Base-by-base conservation (phyloP, 2,888 invertebrate genomes). In the Drosophila buzzatii region DNA sequence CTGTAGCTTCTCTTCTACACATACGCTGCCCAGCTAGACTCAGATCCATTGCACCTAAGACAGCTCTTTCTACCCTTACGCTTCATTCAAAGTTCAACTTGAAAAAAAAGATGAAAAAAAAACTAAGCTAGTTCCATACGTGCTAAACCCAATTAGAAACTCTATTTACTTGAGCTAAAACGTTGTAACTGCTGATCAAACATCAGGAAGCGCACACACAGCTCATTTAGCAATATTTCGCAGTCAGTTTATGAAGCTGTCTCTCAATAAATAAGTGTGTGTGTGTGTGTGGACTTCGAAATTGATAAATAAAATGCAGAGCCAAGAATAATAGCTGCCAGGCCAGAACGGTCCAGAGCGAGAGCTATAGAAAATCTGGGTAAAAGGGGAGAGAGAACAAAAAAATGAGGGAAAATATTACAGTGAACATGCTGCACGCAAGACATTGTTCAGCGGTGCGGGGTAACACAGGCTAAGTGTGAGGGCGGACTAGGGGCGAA, bases 261-360 rank as follows among this genome's bases (percentile, higher is more conserved):
- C 73, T 52, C 52, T 55, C 58, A 47, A 69, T 73, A 65, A 65
- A 76, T 68, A 76, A 76, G 37, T 14, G 23, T 23, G 23, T 23
- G 23, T 23, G 63, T 69, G 63, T 60, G 47, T 61, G 47, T 39
- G 55, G 59, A 59, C 49, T 52, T 45, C 20, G 67, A 58, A 73
- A 78, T 79, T 76, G 76, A 76, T 81, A 79, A 73, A 76, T 79
- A 72, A 79, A 58, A 70, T 60, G 53, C 69, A 66, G 52, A 59
- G 62, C 47, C 47, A 70, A 70, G 75, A 72, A 75, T 68, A 82
- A 82, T 70, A 74, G 82, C 79, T 64, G 73, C 49, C 58, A 53
- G 78, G 18, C 20, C 44, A 18, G 44, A 2, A 5, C 20, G 5
- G 44, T 12, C 68, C 64, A 68, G 52, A 42, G 57, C 44, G 35